Evolutionary conservation across 1,140 invertebrate genomes (phyloP).

Genomic region (Euura saliciscinereae): DNA sequence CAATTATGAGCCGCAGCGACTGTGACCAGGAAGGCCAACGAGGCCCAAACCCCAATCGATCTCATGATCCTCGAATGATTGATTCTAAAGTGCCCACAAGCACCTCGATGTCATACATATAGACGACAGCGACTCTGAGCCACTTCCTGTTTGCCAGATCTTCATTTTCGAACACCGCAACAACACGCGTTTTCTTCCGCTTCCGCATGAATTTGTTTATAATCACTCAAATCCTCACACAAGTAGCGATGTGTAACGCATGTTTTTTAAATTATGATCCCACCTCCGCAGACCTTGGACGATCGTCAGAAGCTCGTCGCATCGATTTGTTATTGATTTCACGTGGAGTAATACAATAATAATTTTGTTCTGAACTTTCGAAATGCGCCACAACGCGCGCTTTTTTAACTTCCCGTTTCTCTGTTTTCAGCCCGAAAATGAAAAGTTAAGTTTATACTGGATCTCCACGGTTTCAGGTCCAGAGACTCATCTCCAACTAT

Average conservation of each 20-base stretch:
- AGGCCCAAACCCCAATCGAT: not conserved
- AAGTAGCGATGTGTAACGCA: too few species aligned
- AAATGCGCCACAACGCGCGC: too few species aligned
- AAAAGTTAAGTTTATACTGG: too few species aligned
- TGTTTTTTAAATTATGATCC: not conserved
- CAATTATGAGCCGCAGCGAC: not conserved
- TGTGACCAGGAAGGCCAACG: not conserved
- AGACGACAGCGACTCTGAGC: not conserved
- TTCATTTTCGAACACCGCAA: not conserved
- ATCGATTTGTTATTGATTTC: too few species aligned
- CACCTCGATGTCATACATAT: slow-evolving; percentile 6
- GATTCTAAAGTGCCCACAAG: not conserved
- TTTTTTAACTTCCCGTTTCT: too few species aligned
- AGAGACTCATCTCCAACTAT: too few species aligned
- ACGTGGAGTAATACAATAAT: too few species aligned
- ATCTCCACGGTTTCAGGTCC: too few species aligned
- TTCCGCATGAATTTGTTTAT: not conserved
- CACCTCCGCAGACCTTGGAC: not conserved
- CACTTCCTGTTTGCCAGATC: slow-evolving; percentile 11
- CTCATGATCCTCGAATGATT: slow-evolving; percentile 7
- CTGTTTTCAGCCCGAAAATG: too few species aligned
- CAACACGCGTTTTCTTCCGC: not conserved
- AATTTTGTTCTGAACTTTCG: too few species aligned
- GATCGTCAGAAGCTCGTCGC: too few species aligned
- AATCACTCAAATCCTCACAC: too few species aligned